A percentile compares a stretch with the other conserved stretches of the same genome.
Conservation (phyloP, 2,797 vertebrate genomes). For the Eulemur coronatus region DNA sequence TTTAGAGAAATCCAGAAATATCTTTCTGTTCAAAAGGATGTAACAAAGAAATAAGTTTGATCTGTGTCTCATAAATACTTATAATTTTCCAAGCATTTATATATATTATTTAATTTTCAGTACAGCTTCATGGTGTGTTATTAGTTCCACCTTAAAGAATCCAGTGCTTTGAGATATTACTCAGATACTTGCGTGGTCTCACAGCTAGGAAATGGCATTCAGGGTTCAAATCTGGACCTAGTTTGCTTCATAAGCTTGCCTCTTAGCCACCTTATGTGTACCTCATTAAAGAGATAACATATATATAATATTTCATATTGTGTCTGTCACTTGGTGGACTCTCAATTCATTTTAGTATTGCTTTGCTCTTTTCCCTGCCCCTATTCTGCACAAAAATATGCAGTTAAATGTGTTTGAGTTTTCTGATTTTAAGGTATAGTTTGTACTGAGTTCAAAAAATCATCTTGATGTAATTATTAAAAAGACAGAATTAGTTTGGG, state of each 20-base stretch:
- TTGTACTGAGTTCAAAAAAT: not conserved
- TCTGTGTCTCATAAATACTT: not conserved
- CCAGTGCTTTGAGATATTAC: not conserved
- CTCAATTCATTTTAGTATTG: not conserved
- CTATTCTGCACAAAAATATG: not conserved
- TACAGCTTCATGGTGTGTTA: not conserved
- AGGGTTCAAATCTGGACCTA: not conserved
- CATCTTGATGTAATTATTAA: not conserved
- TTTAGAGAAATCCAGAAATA: not conserved
- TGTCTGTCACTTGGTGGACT: not conserved
- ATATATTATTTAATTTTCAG: not conserved
- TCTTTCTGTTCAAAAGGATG: constrained; percentile 16
- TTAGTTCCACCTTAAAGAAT: not conserved
- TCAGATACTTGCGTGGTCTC: not conserved
- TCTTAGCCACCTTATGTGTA: not conserved
- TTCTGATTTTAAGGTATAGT: not conserved
- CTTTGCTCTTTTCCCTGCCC: not conserved
- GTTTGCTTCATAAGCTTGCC: not conserved
- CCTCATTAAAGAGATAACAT: not conserved
- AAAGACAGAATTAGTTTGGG: not conserved
- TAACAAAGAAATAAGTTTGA: constrained; percentile 9
- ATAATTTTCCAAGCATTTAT: not conserved
- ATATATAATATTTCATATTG: not conserved
- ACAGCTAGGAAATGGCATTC: not conserved
- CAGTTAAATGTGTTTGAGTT: not conserved